Percentiles rank a stretch among this genome's conserved stretches.
Evolutionary conservation across 2,888 invertebrate genomes (phyloP).

Genomic region (Agonopterix subpropinquella): DNA sequence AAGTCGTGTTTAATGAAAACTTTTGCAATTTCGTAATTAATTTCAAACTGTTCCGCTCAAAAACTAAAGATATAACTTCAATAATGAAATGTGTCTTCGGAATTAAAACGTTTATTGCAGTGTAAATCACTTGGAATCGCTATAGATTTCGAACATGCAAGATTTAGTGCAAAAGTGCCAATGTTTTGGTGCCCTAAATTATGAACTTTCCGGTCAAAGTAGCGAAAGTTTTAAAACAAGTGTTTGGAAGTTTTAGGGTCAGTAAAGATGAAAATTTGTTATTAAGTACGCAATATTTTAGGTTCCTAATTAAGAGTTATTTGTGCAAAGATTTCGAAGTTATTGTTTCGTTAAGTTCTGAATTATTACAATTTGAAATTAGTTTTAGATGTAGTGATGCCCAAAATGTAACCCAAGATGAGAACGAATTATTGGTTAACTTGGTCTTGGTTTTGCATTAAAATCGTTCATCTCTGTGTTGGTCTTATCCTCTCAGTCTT

Average conservation of each 20-base stretch:
- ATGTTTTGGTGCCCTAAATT: conserved; percentile 30
- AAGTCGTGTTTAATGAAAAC: background rate
- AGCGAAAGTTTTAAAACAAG: background rate
- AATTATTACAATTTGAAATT: too few species aligned
- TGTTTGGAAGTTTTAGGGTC: conserved; percentile 3
- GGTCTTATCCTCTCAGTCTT: background rate
- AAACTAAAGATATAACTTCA: background rate
- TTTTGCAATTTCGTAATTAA: background rate
- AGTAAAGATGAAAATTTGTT: conserved; percentile 29
- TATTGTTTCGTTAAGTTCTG: too few species aligned
- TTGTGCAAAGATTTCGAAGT: too few species aligned
- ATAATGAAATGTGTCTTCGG: conserved; percentile 42
- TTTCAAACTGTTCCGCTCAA: background rate
- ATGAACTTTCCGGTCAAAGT: conserved; percentile 21
- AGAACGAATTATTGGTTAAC: background rate
- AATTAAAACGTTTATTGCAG: conserved; percentile 53
- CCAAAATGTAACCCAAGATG: background rate
- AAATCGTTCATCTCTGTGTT: background rate
- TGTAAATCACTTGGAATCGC: conserved; percentile 37
- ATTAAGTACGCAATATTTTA: conserved; percentile 4
- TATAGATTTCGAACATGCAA: conserved; percentile 29
- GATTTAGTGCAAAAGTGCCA: conserved; percentile 32
- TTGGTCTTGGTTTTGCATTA: background rate
- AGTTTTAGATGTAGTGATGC: background rate
- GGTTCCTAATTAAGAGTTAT: conserved; percentile 4